Base-by-base conservation (phyloP, 30 jellyfish, hydroid and myxozoan genomes). In the Chironex yamaguchii region DNA sequence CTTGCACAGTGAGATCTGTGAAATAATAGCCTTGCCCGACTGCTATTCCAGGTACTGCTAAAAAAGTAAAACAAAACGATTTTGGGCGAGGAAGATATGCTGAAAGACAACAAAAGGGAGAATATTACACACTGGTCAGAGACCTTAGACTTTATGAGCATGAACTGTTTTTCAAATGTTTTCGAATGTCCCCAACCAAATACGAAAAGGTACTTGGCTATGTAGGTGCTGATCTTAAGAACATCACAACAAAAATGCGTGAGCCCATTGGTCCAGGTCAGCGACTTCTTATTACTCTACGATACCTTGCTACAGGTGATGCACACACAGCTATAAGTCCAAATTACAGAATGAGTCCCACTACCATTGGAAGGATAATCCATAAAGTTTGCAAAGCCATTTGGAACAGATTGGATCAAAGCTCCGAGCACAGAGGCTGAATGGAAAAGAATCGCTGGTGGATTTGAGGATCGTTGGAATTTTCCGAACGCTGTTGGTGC, bases 271-370 rank as follows among this genome's bases (percentile, higher is more conserved):
- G 72, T 11, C 69, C 76, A 17, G 53, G 84, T 31, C 70, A 77
- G 81, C 54, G 96, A 42, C 89, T 87, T 2, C 28, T 82, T 2
- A 72, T 62, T 34, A 87, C 93, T 27, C 70, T 87, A 35, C 48
- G 89, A 63, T 87, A 34, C 71, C 63, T 87, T 25, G 48, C 87
- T 49, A 87, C 88, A 22, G 96, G 96, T n/a, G 95, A 87, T 77
- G 88, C 94, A 6, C 95, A 87, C 30, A 17, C 92, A 9, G 79
- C 93, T 32, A 87, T 87, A 34, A 89, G 82, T 31, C n/a, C 85
- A 26, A 83, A 71, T 32, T 83, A 67, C 76, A 33, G 70, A 35
- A 68, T 83, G 17, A 68, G 93, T 75, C 68, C 64, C 29, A 33
- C 88, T 34, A 58, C 70, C 22, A 63, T 32, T 49, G 77, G 93